A percentile compares a stretch with the other conserved stretches of the same genome.
Conservation (phyloP, 2,888 invertebrate genomes). For the Acleris emargana region DNA sequence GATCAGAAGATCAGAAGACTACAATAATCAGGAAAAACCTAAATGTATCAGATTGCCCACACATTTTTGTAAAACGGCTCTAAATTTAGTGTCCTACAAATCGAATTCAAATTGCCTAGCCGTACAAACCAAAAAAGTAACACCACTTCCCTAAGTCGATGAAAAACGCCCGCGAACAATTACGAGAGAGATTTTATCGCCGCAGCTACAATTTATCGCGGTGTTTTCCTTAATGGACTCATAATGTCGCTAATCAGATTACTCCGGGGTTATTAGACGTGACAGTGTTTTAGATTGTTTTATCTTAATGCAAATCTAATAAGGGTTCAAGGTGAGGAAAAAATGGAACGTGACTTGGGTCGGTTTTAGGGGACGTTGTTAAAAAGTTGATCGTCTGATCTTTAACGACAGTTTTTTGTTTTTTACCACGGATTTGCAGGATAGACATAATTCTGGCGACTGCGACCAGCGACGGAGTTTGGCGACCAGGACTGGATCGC, state of each 20-base stretch:
- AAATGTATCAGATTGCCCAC: no score
- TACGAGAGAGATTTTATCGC: conserved; percentile 44
- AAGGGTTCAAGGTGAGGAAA: conserved; percentile 15
- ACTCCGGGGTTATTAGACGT: conserved; percentile 36
- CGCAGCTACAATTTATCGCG: conserved; percentile 45
- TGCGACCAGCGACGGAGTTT: no score
- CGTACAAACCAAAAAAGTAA: neutral
- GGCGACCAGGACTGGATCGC: no score
- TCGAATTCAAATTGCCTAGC: no score
- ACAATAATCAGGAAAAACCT: no score
- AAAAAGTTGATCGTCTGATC: no score
- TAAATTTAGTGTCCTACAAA: no score
- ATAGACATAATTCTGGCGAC: no score
- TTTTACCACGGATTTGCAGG: no score
- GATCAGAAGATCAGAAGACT: no score
- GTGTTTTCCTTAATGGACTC: conserved; percentile 50
- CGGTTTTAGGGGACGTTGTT: neutral
- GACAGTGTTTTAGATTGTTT: conserved; percentile 31
- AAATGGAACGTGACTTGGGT: conserved; percentile 5
- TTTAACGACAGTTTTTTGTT: no score
- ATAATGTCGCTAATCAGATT: conserved; percentile 50
- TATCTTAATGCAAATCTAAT: conserved; percentile 33
- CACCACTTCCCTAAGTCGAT: conserved; percentile 1
- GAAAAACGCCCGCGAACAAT: conserved; percentile 39
- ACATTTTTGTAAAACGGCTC: no score